Evolutionary conservation across 2,888 invertebrate species (phyloP).

Genomic region (Rhaphigaster nebulosa): DNA sequence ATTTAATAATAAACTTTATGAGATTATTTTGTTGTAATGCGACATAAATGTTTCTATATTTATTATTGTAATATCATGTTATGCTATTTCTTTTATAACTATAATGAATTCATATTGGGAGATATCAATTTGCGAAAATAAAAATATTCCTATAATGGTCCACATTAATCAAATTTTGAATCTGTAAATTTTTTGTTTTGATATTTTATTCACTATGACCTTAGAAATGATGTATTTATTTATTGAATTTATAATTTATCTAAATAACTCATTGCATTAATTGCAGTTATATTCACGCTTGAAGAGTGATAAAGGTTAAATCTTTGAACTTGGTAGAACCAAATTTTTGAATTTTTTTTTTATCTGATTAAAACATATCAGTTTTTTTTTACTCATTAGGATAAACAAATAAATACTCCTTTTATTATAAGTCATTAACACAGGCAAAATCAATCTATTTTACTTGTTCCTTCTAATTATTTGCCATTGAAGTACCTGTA

Average conservation of each 20-base stretch:
- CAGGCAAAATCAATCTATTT: background rate
- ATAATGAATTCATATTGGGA: background rate
- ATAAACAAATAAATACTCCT: background rate
- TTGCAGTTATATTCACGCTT: background rate
- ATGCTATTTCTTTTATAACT: background rate
- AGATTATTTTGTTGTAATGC: background rate
- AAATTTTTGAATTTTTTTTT: background rate
- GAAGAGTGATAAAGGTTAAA: background rate
- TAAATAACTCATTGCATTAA: background rate
- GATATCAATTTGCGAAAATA: too few species aligned
- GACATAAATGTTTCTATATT: constrained; percentile 42
- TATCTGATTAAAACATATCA: background rate
- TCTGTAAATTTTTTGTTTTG: background rate
- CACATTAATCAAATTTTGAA: too few species aligned
- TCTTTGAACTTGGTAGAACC: background rate
- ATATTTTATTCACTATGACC: background rate
- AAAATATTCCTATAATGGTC: background rate
- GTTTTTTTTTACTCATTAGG: background rate
- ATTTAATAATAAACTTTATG: background rate
- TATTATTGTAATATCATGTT: background rate
- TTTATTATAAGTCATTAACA: background rate
- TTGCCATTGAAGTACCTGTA: background rate
- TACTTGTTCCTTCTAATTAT: background rate
- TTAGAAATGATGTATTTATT: background rate
- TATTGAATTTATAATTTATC: background rate